Evolutionary conservation across 2,888 invertebrate species (phyloP).

Genomic region (Iselma pallidipennis): DNA sequence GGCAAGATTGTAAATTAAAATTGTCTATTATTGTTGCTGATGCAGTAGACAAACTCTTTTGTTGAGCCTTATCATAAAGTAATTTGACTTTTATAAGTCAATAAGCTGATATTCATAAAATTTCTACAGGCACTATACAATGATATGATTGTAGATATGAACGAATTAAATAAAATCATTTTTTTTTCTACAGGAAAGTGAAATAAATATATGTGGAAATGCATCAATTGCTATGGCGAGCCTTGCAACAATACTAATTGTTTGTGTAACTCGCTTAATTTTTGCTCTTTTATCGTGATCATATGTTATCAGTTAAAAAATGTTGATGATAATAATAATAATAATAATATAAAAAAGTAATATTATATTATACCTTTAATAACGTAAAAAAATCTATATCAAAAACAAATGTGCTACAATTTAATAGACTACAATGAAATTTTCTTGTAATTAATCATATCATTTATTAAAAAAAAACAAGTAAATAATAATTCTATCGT

Average conservation of each 20-base stretch:
- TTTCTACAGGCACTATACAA: too few species aligned
- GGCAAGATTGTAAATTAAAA: too few species aligned
- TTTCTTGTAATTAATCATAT: slow-evolving; percentile 14
- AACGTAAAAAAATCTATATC: slow-evolving; percentile 4
- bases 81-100: too few species aligned
- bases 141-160: too few species aligned
- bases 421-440: slow-evolving; percentile 24
- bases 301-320: slow-evolving; percentile 22
- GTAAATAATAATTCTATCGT: slow-evolving; percentile 28
- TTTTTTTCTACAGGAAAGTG: slow-evolving; percentile 62
- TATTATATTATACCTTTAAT: not conserved
- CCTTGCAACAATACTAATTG: slow-evolving; percentile 30
- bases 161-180: slow-evolving; percentile 2
- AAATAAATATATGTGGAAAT: slow-evolving; percentile 66
- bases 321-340: not conserved
- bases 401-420: slow-evolving; percentile 20
- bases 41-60: too few species aligned
- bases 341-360: not conserved
- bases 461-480: slow-evolving; percentile 8
- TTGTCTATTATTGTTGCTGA: too few species aligned
- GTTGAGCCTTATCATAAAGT: too few species aligned
- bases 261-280: slow-evolving; percentile 41
- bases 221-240: slow-evolving; percentile 46
- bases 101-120: too few species aligned
- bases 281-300: slow-evolving; percentile 46